These are phyloP conservation scores for Electrophaes corylata DNA, from an alignment of 2,888 invertebrate genomes.

Conservation along the genomic window DNA sequence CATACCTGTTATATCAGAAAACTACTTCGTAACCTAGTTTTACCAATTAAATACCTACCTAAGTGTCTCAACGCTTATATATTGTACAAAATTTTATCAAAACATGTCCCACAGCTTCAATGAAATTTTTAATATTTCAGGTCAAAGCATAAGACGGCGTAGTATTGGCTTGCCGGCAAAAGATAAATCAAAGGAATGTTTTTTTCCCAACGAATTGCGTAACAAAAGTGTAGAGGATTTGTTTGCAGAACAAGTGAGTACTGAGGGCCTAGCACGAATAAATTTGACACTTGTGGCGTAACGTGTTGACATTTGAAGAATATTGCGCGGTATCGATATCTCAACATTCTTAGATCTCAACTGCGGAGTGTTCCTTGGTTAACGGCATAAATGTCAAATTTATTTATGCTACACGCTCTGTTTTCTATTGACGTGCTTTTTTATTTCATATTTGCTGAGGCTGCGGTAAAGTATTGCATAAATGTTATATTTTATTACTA, in stretches of 20 bases:
- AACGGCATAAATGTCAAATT: too few species aligned
- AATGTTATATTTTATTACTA: constrained; percentile 26
- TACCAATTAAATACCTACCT: not conserved
- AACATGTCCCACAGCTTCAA: constrained; percentile 18
- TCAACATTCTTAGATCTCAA: too few species aligned
- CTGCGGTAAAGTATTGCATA: constrained; percentile 11
- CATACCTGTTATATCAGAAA: not conserved
- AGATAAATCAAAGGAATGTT: constrained; percentile 44
- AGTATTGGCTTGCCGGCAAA: constrained; percentile 46
- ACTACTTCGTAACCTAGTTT: constrained; percentile 12
- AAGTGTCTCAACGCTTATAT: not conserved
- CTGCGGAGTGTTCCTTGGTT: too few species aligned
- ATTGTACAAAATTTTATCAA: constrained; percentile 12
- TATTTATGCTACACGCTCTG: too few species aligned
- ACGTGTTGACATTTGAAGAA: too few species aligned
- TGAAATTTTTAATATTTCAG: constrained; percentile 42
- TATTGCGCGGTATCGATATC: too few species aligned
- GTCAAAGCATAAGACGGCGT: constrained; percentile 42
- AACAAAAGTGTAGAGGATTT: constrained; percentile 47
- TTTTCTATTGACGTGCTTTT: constrained; percentile 22
- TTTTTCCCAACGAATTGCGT: constrained; percentile 39
- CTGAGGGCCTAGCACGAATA: too few species aligned
- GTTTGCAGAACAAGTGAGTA: constrained; percentile 51
- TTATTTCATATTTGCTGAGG: constrained; percentile 6
- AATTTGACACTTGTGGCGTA: too few species aligned